Evolutionary conservation across 2,888 invertebrate species (phyloP).

Genomic region (Agrotis ipsilon): DNA sequence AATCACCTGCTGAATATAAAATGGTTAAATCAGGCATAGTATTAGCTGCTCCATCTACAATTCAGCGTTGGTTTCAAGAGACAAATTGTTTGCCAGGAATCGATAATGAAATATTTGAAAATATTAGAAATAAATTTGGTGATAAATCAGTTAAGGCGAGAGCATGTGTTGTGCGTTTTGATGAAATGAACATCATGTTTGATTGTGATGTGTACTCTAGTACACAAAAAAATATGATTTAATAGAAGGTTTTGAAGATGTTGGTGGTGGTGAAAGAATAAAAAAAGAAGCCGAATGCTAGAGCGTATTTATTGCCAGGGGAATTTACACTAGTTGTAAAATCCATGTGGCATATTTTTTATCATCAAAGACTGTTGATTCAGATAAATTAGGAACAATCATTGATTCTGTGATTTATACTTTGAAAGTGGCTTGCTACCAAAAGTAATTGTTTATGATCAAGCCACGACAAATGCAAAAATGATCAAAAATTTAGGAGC

Average conservation of each 20-base stretch:
- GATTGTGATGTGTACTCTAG: no score
- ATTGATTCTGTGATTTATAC: no score
- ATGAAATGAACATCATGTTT: constrained; percentile 1
- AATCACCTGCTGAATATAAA: neutral
- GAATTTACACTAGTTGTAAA: neutral
- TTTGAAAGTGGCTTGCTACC: no score
- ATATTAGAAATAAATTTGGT: neutral
- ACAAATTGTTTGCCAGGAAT: neutral
- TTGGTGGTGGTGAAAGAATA: neutral
- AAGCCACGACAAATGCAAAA: no score
- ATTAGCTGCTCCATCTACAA: neutral
- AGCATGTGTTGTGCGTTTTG: neutral
- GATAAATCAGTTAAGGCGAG: neutral
- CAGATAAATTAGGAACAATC: neutral
- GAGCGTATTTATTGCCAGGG: neutral
- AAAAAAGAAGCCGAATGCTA: neutral
- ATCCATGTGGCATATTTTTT: neutral
- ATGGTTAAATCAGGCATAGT: neutral
- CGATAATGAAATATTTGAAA: constrained; percentile 1
- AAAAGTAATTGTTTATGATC: no score
- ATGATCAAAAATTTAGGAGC: no score
- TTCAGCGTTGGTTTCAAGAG: neutral
- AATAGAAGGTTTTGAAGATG: constrained; percentile 1
- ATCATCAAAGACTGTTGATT: neutral
- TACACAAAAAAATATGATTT: constrained; percentile 1